Conservation (phyloP, 1,140 invertebrate species). For the Solenopsis invicta region DNA sequence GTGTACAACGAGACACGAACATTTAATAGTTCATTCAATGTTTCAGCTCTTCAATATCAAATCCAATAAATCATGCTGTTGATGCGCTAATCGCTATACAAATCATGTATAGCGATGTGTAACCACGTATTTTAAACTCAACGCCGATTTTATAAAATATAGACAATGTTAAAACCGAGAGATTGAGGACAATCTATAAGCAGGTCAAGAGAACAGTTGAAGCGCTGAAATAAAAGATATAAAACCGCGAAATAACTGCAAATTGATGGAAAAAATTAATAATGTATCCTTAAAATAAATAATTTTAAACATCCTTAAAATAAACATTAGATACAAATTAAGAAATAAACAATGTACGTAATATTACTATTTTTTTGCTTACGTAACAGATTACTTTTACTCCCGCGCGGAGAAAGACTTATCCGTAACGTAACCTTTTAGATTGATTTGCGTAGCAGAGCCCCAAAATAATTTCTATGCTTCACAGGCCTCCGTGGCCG, state of each 20-base stretch:
- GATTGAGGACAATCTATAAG: background rate
- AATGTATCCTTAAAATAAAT: background rate
- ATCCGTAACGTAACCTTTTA: constrained; percentile 18
- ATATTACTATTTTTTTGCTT: background rate
- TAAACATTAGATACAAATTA: background rate
- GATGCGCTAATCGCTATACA: constrained; percentile 29
- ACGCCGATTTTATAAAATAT: background rate
- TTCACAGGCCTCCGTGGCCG: background rate
- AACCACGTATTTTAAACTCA: constrained; percentile 12
- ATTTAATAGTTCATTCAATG: constrained; percentile 47
- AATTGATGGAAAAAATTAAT: background rate
- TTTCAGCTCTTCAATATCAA: constrained; percentile 47
- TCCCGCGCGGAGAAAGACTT: background rate
- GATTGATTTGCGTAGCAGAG: constrained; percentile 11
- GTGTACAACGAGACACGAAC: constrained; percentile 48
- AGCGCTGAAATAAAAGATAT: background rate
- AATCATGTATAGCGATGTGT: background rate
- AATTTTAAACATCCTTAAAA: background rate
- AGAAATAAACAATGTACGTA: background rate
- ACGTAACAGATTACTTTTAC: background rate
- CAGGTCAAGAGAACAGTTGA: background rate
- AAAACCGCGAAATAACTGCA: background rate
- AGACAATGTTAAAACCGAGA: background rate
- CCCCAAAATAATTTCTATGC: constrained; percentile 18
- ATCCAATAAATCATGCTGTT: constrained; percentile 47